These are phyloP conservation scores for Clinocottus analis DNA, from an alignment of 2,113 vertebrate species.

Conservation along the genomic window DNA sequence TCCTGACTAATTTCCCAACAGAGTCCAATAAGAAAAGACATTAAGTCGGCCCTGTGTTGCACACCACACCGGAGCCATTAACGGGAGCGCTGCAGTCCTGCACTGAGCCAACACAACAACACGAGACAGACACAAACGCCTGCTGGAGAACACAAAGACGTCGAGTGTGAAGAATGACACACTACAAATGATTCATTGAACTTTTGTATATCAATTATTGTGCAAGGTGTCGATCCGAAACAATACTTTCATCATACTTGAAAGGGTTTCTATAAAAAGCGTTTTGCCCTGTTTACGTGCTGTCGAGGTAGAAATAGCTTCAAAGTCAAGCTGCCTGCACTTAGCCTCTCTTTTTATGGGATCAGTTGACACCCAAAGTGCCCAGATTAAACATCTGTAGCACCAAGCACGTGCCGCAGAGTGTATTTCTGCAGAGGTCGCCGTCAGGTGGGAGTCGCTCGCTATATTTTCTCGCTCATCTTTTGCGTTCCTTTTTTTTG, in stretches of 20 bases:
- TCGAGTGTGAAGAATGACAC: background rate
- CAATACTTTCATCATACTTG: slow-evolving; percentile 2
- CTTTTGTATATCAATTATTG: slow-evolving; percentile 31
- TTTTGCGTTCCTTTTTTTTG: background rate
- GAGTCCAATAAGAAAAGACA: slow-evolving; percentile 53
- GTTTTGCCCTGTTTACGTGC: slow-evolving; percentile 30
- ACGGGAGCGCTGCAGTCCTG: slow-evolving; percentile 24
- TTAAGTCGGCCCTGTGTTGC: slow-evolving; percentile 41
- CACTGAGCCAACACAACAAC: slow-evolving; percentile 25
- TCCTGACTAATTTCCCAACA: slow-evolving; percentile 51
- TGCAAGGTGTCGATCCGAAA: slow-evolving; percentile 14
- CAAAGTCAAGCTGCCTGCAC: slow-evolving; percentile 22
- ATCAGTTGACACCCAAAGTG: slow-evolving; percentile 39
- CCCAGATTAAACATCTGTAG: slow-evolving; percentile 20
- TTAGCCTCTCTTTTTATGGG: slow-evolving; percentile 39
- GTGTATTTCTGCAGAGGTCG: background rate
- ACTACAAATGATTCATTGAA: slow-evolving; percentile 29
- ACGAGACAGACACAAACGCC: background rate
- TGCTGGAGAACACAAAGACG: background rate
- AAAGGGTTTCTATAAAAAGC: slow-evolving; percentile 39
- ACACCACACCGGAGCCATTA: slow-evolving; percentile 39
- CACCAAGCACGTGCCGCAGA: background rate
- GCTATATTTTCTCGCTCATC: background rate
- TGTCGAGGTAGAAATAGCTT: slow-evolving; percentile 31
- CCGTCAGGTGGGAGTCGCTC: background rate